Evolutionary conservation across 2,888 invertebrate species (phyloP).

Genomic region (Synergus japonicus): DNA sequence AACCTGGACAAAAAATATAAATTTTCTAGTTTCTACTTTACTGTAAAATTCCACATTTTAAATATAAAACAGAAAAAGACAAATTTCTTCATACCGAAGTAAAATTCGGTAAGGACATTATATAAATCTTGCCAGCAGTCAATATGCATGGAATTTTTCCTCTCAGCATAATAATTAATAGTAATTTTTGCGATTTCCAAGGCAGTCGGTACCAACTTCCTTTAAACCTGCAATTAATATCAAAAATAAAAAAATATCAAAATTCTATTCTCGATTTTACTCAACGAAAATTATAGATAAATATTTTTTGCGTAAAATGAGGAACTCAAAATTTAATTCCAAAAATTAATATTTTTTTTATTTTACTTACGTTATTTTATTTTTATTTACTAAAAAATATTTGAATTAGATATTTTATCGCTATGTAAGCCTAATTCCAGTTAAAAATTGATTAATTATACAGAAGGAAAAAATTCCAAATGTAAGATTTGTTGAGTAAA

Average conservation of each 20-base stretch:
- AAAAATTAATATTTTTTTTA: no score
- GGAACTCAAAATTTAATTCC: no score
- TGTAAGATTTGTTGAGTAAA: no score
- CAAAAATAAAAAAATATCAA: neutral
- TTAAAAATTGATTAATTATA: no score
- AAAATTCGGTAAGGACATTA: constrained; percentile 38
- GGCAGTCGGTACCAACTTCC: constrained; percentile 39
- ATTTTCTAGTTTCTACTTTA: neutral
- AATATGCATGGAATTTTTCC: constrained; percentile 36
- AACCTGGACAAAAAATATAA: constrained; percentile 1
- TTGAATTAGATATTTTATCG: no score
- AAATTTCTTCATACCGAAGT: constrained; percentile 12
- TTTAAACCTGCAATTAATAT: neutral
- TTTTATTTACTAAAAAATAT: no score
- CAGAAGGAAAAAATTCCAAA: no score
- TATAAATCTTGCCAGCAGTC: constrained; percentile 37
- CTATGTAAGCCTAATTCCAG: no score
- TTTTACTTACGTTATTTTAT: no score
- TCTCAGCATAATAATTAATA: constrained; percentile 43
- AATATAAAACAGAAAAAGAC: neutral
- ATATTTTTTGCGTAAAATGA: no score
- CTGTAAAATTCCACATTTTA: neutral
- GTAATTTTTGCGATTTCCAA: constrained; percentile 31
- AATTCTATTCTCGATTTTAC: no score
- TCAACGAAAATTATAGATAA: no score